Percentiles rank a stretch among this genome's conserved stretches.
Evolutionary conservation across 2,797 vertebrate genomes (phyloP).

Genomic region (Sternarchorhynchus goeldii): DNA sequence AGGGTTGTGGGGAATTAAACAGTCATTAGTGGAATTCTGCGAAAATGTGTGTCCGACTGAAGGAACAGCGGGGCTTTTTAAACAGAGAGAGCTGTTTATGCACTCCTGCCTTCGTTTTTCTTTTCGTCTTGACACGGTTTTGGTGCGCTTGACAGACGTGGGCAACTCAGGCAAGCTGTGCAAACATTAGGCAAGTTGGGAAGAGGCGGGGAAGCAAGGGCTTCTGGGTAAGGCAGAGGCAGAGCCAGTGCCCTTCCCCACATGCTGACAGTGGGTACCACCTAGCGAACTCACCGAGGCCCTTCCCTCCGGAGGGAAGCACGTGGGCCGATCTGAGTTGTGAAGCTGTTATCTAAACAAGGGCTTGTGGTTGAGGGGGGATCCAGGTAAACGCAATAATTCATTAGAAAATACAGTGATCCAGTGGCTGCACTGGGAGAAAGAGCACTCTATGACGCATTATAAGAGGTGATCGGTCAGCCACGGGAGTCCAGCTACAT

Average conservation of each 20-base stretch:
- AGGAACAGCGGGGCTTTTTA: slow-evolving; percentile 39
- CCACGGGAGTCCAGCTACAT: slow-evolving; percentile 79
- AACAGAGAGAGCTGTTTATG: slow-evolving; percentile 59
- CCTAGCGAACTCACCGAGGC: slow-evolving; percentile 30
- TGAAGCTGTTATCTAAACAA: slow-evolving; percentile 77
- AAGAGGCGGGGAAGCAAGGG: slow-evolving; percentile 59
- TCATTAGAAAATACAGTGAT: slow-evolving; percentile 75
- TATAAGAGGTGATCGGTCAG: slow-evolving; percentile 81
- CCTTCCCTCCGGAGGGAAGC: slow-evolving; percentile 53
- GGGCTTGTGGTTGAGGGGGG: slow-evolving; percentile 50
- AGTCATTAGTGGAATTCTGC: slow-evolving; percentile 32
- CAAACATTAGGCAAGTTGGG: slow-evolving; percentile 66
- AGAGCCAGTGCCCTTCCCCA: slow-evolving; percentile 40
- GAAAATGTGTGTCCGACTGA: slow-evolving; percentile 41
- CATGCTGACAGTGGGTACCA: slow-evolving; percentile 44
- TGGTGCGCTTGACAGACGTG: slow-evolving; percentile 72
- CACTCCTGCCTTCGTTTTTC: slow-evolving; percentile 66
- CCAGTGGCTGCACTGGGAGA: slow-evolving; percentile 69
- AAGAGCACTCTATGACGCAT: slow-evolving; percentile 81
- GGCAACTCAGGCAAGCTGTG: slow-evolving; percentile 79
- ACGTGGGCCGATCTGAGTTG: slow-evolving; percentile 67
- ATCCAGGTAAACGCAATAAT: slow-evolving; percentile 80
- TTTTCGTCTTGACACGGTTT: slow-evolving; percentile 72
- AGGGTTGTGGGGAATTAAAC: slow-evolving; percentile 49
- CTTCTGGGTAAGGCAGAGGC: slow-evolving; percentile 58